Evolutionary conservation across 2,113 vertebrate species (phyloP), one percentile per base, ranked within the genome.

Genomic region (Halcyon senegalensis): DNA sequence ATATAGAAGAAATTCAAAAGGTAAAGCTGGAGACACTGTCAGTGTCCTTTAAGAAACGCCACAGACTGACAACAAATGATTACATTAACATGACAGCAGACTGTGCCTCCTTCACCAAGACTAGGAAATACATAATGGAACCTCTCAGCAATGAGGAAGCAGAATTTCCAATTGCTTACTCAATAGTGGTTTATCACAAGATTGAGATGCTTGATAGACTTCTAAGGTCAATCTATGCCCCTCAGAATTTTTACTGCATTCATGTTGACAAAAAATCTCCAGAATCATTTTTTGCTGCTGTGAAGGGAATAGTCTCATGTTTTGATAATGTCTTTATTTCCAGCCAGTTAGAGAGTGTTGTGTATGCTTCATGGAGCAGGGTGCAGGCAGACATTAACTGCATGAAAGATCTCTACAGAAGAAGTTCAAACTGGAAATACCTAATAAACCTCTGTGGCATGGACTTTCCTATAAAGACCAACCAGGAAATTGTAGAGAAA

Each of bases 381-480:
- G 99, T 99, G 13, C 99, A 99, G 96, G 99, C 99, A 13, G 99
- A 99, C 64, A 96, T 99, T 89, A 99, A 99, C 96, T 99, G 99
- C 93, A 99, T 99, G 99, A 98, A 97, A 87, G 99, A 99, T 79
- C 99, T 99, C 18, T 97, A 98, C 58, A 87, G 92, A 15, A 86
- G 59, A 84, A 98, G 80, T 82, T 75, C 95, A 30, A 93, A 74
- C 55, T 99, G 99, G 99, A 99, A 98, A 77, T 99, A 99, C 89
- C 97, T 99, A 88, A 98, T 99, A 76, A 99, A 99, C 84, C 98
- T 99, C 4, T 99, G 99, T 84, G 99, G 99, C 8, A 98, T 99
- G 98, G 99, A 99, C 96, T 99, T 99, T 75, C 99, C 99, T 30
- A 98, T 99, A 81, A 99, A 99, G 98, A 99, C 99, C 78, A 99